Conservation (phyloP, 2,797 vertebrate genomes). For the Gymnopithys bicolor region DNA sequence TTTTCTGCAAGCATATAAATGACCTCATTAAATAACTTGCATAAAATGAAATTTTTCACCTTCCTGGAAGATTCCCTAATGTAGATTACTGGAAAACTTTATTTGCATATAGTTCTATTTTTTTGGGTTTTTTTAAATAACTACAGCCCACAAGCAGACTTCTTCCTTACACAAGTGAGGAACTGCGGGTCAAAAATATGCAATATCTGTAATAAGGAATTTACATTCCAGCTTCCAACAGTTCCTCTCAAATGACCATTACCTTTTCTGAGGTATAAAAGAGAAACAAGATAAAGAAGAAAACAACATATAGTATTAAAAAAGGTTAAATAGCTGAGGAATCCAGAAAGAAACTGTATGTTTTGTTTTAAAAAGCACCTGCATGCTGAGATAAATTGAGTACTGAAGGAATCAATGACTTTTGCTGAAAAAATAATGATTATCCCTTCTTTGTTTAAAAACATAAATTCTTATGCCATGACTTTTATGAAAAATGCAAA, state of each 20-base stretch:
- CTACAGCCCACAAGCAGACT: background rate
- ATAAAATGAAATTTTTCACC: slow-evolving; percentile 10
- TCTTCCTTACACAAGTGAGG: slow-evolving; percentile 7
- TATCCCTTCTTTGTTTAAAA: background rate
- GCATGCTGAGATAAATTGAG: background rate
- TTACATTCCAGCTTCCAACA: slow-evolving; percentile 51
- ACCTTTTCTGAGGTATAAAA: slow-evolving; percentile 6
- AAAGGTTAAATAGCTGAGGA: background rate
- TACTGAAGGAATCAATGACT: background rate
- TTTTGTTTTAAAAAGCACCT: background rate
- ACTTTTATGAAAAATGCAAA: background rate
- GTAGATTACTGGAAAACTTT: slow-evolving; percentile 7
- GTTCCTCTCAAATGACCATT: slow-evolving; percentile 39
- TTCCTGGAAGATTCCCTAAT: slow-evolving; percentile 20
- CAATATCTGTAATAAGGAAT: slow-evolving; percentile 44
- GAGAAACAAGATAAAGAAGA: background rate
- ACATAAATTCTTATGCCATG: background rate
- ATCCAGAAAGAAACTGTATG: background rate
- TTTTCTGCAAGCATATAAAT: background rate
- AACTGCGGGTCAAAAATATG: slow-evolving; percentile 55
- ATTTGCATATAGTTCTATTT: background rate
- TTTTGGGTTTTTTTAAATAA: background rate
- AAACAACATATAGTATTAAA: background rate
- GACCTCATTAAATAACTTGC: slow-evolving; percentile 12
- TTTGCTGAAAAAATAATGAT: background rate